Evolutionary conservation across 1,140 invertebrate species (phyloP), one percentile per base, ranked within the genome.

Genomic region (Lepidostoma basale): DNA sequence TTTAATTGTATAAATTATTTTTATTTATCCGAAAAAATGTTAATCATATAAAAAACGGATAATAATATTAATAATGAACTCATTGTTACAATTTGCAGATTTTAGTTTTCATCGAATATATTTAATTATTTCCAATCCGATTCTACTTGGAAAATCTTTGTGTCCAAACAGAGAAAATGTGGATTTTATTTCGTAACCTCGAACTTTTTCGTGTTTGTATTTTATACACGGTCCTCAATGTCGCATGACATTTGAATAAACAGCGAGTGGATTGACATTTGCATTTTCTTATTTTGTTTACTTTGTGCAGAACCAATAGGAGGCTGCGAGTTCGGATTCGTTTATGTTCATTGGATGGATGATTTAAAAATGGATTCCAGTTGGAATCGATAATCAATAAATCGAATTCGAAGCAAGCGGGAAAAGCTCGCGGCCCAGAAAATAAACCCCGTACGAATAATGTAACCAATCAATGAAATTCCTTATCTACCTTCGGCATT

Each of bases 1-100:
- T 72, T 72, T 72, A 72, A 72, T 72, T 72, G 70, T 72, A 72
- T 72, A 72, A 72, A 72, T 72, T 72, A 72, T 39, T n/a, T n/a
- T n/a, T n/a, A 54, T 56, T 62, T 36, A 12, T 56, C 26, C 18
- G 25, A n/a, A 45, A 47, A 22, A 59, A 16, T 18, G 14, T 12
- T 62, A 56, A 58, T n/a, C n/a, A n/a, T n/a, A n/a, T n/a, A n/a
- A n/a, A n/a, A n/a, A 40, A 65, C 66, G 66, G 49, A 62, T 49
- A 18, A 65, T 62, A 66, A 66, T 59, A 66, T n/a, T 62, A 30
- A 33, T 20, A 52, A 18, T 25, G 30, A 52, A 49, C 28, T 64
- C 44, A 64, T 52, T 64, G 62, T 6, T 52, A 18, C n/a, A 18
- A 30, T 64, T 18, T 47, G 28, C 36, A 23, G 6, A 22, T n/a